A percentile compares a stretch with the other conserved stretches of the same genome.
phyloP scores from a whole-genome alignment of 2,797 vertebrate species.

The Anisognathus igniventris region DNA sequence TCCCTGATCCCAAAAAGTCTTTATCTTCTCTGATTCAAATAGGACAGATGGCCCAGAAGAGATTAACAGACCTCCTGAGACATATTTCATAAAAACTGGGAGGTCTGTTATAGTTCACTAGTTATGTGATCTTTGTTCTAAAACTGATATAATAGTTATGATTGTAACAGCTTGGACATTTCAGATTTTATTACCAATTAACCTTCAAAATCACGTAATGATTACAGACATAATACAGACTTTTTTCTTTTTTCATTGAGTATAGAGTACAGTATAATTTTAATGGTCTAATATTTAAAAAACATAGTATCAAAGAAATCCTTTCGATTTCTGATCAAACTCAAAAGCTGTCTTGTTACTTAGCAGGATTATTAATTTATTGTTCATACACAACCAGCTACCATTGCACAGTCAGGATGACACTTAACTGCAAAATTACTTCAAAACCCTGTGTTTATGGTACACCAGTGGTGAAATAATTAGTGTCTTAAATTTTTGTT shows the following conservation, averaged over 20 bases:
- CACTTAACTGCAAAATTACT: background rate
- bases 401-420: background rate
- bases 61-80: slow-evolving; percentile 47
- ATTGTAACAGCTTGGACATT: slow-evolving; percentile 58
- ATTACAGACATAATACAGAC: slow-evolving; percentile 9
- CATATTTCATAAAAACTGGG: slow-evolving; percentile 31
- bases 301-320: background rate
- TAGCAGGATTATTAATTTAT: background rate
- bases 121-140: slow-evolving; percentile 57
- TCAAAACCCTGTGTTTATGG: background rate
- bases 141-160: slow-evolving; percentile 43
- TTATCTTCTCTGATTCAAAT: slow-evolving; percentile 16
- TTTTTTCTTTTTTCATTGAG: background rate
- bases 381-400: background rate
- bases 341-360: background rate
- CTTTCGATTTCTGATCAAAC: background rate
- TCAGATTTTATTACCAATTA: slow-evolving; percentile 57
- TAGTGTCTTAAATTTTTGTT: background rate
- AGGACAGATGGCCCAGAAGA: slow-evolving; percentile 52
- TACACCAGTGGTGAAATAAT: background rate
- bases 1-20: background rate
- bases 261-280: background rate
- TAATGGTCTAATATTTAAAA: background rate
- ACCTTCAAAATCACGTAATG: slow-evolving; percentile 58
- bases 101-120: slow-evolving; percentile 47